Evolutionary conservation across 2,113 vertebrate genomes (phyloP).

Genomic region (Chunga burmeisteri): DNA sequence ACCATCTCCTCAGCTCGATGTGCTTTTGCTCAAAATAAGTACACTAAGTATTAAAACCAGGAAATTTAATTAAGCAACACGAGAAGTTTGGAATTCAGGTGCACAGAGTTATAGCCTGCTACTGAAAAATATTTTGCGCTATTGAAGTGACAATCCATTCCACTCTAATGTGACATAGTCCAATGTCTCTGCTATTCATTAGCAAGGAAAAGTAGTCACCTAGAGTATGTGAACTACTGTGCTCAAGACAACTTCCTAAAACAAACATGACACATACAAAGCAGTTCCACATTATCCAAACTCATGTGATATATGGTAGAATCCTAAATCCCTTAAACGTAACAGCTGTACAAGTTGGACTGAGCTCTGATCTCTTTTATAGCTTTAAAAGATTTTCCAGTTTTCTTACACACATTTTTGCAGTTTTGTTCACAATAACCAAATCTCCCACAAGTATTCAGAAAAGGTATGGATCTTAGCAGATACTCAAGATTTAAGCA

Average conservation of each 20-base stretch:
- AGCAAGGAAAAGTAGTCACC: not conserved
- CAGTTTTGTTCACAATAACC: not conserved
- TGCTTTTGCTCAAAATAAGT: slow-evolving; percentile 17
- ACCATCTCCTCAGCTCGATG: not conserved
- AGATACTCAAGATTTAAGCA: not conserved
- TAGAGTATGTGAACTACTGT: not conserved
- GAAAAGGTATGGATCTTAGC: not conserved
- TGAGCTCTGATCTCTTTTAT: not conserved
- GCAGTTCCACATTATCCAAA: not conserved
- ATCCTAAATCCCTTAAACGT: not conserved
- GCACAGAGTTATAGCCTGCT: not conserved
- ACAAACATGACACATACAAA: slow-evolving; percentile 21
- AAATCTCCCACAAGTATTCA: not conserved
- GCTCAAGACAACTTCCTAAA: slow-evolving; percentile 6
- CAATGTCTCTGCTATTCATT: not conserved
- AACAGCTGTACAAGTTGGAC: not conserved
- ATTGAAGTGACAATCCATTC: not conserved
- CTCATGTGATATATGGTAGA: not conserved
- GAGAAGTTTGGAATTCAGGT: not conserved
- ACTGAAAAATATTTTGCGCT: not conserved
- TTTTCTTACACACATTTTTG: not conserved
- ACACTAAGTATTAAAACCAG: not conserved
- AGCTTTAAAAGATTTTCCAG: not conserved
- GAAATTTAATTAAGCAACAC: not conserved
- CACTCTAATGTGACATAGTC: not conserved